Conservation (phyloP, 2,113 vertebrate genomes). For the Ascaphus truei region DNA sequence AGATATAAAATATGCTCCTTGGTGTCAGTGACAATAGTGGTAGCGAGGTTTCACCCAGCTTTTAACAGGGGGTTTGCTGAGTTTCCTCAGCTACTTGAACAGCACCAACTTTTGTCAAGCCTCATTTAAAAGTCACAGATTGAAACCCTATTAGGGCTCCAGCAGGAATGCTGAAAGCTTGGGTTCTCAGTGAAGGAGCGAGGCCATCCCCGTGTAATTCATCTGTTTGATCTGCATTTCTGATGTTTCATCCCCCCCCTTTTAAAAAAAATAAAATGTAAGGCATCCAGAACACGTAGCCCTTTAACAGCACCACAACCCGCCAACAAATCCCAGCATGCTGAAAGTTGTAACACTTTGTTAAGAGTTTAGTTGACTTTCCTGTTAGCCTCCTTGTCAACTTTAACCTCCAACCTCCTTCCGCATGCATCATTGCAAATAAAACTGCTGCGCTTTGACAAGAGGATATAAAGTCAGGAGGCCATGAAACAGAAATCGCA, state of each 20-base stretch:
- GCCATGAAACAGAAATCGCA: conserved; percentile 65
- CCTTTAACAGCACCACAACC: conserved; percentile 50
- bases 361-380: conserved; percentile 73
- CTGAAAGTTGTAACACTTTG: conserved; percentile 81
- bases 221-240: conserved; percentile 65
- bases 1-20: too few species aligned
- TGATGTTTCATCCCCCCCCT: conserved; percentile 38
- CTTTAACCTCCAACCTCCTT: conserved; percentile 88
- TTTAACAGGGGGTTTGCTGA: background rate
- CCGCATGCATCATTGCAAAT: conserved; percentile 79
- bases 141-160: background rate
- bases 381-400: conserved; percentile 84
- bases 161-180: conserved; percentile 5
- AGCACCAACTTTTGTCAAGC: background rate
- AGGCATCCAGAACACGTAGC: conserved; percentile 44
- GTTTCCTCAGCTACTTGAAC: background rate
- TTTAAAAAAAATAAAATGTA: too few species aligned
- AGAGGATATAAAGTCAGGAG: conserved; percentile 72
- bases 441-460: conserved; percentile 75
- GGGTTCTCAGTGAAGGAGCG: conserved; percentile 48
- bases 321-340: conserved; percentile 67
- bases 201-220: conserved; percentile 37
- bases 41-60: background rate
- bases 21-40: background rate
- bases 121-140: background rate